Evolutionary conservation across 2,113 vertebrate genomes (phyloP), one percentile per base, ranked within the genome.

Genomic region (Hemibagrus wyckioides): DNA sequence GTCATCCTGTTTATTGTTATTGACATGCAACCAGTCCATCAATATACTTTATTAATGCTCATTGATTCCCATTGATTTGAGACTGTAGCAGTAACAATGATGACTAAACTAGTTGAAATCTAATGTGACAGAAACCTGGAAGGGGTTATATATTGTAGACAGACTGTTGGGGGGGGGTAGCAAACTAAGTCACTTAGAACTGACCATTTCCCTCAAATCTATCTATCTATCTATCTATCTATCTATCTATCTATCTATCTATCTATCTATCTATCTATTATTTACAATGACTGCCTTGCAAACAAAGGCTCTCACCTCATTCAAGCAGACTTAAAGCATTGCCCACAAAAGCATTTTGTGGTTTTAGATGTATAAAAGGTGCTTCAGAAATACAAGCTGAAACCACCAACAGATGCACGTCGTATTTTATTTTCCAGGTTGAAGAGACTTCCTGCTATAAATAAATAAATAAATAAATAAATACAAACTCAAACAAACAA

Each of bases 61-160:
- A 83, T 87, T 79, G 86, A 86, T 73, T 73, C 69, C 23, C 30
- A 80, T 86, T 86, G 85, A 87, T 61, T 87, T 79, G 41, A 33
- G n/a, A 87, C 56, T 57, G 57, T 28, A 77, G 33, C 56, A 83
- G 30, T 63, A 76, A 82, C 23, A 52, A 61, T 54, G 48, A 87
- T 28, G 48, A 65, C 28, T 65, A 65, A 36, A 87, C 11, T 36
- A 84, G 59, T 63, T 76, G 41, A 63, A 36, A 8, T 21, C 75
- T 48, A 52, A 77, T 30, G 17, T 48, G 41, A 85, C 13, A 80
- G 13, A 44, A 52, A 36, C 41, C 25, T n/a, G 10, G 21, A n/a
- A 30, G 1, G 14, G 9, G 14, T 10, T 56, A 30, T 7, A 76
- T 4, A 80, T 23, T 57, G 41, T 82, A 41, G 28, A 39, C 4